Base-by-base conservation (phyloP, 2,113 vertebrate species). In the Drymodes brunneopygia region DNA sequence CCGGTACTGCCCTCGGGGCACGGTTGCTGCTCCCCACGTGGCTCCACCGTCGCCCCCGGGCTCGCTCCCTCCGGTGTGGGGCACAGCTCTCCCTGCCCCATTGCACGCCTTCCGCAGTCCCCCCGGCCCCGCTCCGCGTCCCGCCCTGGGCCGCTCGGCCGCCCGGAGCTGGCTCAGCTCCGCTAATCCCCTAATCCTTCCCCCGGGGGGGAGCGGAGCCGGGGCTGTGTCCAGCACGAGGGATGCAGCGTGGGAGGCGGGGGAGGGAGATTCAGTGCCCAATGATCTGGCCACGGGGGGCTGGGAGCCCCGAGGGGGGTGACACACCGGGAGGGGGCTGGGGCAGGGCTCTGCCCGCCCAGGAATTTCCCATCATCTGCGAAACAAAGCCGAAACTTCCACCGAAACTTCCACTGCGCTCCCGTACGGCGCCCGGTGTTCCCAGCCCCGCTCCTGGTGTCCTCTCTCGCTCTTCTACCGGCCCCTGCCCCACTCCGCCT, bases 341-440 rank as follows among this genome's bases (percentile, higher is more conserved):
- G 66, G 70, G 51, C 88, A 51, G 93, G 60, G 57, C 81, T 53
- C 38, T 96, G 88, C 93, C 78, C 61, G 85, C 91, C 40, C 69
- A 84, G 94, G 95, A 95, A 96, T 95, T 96, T 96, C 95, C 91
- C 89, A 15, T 90, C 89, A 45, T 94, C 56, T 61, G 5, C 9
- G 9, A 61, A 88, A 95, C 94, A 95, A 96, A 95, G 95, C 81
- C 82, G 47, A 94, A 90, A 87, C 53, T 81, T 81, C 36, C 51
- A 64, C 73, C 74, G 67, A 93, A 92, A 87, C 58, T 77, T 54
- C 33, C 33, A 48, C 64, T 5, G 69, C 35, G 53, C 82, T 95
- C 91, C 66, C 33, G 38, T 7, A 40, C 35, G 10, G 83, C 60
- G 31, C 79, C 44, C 64, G 35, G 58, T 23, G 64, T 51, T 81